phyloP scores from a whole-genome alignment of 2,113 vertebrate genomes.

The Pachycephala philippinensis region DNA sequence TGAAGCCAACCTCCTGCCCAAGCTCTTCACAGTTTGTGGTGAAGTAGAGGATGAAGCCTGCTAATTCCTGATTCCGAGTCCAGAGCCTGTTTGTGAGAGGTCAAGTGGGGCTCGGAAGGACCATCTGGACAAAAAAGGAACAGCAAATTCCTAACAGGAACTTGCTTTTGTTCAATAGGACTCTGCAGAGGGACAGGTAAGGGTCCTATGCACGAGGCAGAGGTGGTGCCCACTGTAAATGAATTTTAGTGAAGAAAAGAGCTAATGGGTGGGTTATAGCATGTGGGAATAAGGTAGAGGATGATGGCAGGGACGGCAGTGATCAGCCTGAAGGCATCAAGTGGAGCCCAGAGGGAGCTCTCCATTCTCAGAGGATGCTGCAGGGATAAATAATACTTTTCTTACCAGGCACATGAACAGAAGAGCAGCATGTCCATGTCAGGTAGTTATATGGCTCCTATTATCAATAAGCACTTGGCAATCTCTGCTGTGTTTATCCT shows the following conservation, averaged over 20 bases:
- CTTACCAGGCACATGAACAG: neutral
- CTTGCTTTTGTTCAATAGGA: neutral
- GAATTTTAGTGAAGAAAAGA: neutral
- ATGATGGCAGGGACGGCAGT: neutral
- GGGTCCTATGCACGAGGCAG: fast-evolving
- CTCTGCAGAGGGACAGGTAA: neutral
- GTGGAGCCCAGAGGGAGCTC: neutral
- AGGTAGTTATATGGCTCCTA: neutral
- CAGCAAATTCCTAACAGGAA: neutral
- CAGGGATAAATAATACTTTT: neutral
- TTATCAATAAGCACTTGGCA: neutral
- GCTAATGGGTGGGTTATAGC: neutral
- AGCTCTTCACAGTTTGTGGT: slow-evolving; percentile 11
- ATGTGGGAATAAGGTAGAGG: neutral
- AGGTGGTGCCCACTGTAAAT: neutral
- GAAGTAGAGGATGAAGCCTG: neutral
- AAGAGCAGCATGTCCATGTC: neutral
- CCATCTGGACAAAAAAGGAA: slow-evolving; percentile 36
- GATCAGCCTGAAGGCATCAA: neutral
- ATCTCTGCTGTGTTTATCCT: neutral
- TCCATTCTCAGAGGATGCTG: neutral
- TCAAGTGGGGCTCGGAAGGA: neutral
- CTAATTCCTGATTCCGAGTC: neutral
- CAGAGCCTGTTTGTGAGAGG: neutral
- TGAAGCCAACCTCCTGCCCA: slow-evolving; percentile 43